These are phyloP conservation scores for Polydrusus cervinus DNA, from an alignment of 2,888 invertebrate genomes.

Conservation along the genomic window DNA sequence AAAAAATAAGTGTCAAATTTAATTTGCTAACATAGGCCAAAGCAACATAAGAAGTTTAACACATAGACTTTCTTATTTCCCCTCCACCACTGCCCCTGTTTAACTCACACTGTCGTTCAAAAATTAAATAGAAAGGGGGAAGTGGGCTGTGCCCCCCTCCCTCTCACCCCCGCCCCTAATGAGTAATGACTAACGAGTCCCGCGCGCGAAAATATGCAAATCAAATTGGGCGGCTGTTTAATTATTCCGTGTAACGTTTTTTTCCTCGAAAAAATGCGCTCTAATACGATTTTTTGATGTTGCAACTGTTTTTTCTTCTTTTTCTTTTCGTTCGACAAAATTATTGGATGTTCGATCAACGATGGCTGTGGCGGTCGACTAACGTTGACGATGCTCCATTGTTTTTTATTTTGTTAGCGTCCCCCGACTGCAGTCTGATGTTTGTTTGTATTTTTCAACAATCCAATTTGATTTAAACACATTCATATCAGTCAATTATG, in stretches of 20 bases:
- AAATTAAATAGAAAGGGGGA: conserved; percentile 47
- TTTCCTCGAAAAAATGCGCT: conserved; percentile 62
- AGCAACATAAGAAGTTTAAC: too few relatives aligned
- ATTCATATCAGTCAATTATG: too few relatives aligned
- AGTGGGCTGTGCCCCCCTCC: conserved; percentile 64
- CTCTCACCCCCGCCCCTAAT: conserved; percentile 69
- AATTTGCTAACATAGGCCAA: too few relatives aligned
- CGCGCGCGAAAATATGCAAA: conserved; percentile 72
- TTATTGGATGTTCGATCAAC: conserved; percentile 9
- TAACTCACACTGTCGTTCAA: conserved; percentile 51
- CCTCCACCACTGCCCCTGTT: conserved; percentile 44
- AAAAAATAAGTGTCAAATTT: too few relatives aligned
- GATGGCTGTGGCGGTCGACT: conserved; percentile 3
- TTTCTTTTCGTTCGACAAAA: conserved; percentile 17
- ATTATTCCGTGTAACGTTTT: conserved; percentile 67
- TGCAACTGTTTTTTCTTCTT: conserved; percentile 22
- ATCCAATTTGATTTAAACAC: too few relatives aligned
- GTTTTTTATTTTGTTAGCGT: neutral
- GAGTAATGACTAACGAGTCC: conserved; percentile 72
- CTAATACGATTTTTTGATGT: conserved; percentile 64
- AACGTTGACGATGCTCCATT: conserved; percentile 2
- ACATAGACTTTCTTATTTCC: too few relatives aligned
- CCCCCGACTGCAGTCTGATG: neutral
- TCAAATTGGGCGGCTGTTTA: conserved; percentile 72
- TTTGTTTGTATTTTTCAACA: neutral